Base-by-base conservation (phyloP, 2,113 vertebrate species). In the Galeopterus variegatus region DNA sequence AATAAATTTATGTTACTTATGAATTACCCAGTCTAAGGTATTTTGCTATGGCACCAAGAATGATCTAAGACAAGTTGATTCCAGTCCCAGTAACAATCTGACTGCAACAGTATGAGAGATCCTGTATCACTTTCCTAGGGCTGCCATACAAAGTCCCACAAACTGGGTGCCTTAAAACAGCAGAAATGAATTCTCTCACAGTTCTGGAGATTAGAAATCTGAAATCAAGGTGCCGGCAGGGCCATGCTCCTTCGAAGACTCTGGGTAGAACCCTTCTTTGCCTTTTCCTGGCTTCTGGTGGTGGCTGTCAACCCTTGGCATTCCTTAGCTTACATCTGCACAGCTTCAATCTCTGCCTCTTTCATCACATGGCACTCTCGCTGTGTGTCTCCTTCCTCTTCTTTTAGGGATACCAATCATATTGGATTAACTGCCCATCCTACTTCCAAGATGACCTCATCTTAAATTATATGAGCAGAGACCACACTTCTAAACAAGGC, bases 381-480 rank as follows among this genome's bases (percentile, higher is more conserved):
- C 10, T 41, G 18, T 64, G 33, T 70, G 31, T 69, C 60, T 77
- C 36, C n/a, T 5, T 76, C 11, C 14, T 45, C 54, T 69, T 73
- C 15, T n/a, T 92, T 8, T 26, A 72, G 58, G 52, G 45, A 72
- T 13, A 85, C 26, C 60, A 36, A 18, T 92, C 31, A 23, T 50
- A 23, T 1, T 28, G 33, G 14, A 91, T 67, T 72, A 89, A 73
- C 6, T 45, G 21, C 15, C 13, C 23, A 17, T 15, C 48, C 10
- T 45, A 12, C 76, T 58, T 58, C 48, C 52, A 28, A 18, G 54
- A 72, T 56, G 56, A 79, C 21, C 18, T 92, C 69, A 21, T 33
- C 31, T 83, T 92, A 65, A 52, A 69, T 95, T 84, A 3, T n/a
- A 91, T 62, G 60, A 81, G 26, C 26, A 81, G 83, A 95, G 56